Evolutionary conservation across 2,888 invertebrate species (phyloP).

Genomic region (Drosophila incognita): DNA sequence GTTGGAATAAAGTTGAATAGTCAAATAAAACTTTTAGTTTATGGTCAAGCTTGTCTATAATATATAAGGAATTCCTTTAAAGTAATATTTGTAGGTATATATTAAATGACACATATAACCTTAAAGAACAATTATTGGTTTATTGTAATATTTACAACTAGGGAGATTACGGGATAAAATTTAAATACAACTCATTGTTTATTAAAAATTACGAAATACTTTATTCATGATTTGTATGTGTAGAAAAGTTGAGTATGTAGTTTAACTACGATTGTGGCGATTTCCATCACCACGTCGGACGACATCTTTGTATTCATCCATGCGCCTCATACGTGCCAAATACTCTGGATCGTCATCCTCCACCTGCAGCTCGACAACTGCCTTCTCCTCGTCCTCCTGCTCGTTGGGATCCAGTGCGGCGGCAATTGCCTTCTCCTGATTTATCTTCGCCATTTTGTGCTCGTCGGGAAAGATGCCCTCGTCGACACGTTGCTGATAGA

Average conservation of each 20-base stretch:
- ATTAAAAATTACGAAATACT: conserved; percentile 30
- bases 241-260: conserved; percentile 18
- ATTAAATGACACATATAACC: background rate
- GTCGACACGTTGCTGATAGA: conserved; percentile 93
- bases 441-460: conserved; percentile 81
- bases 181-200: background rate
- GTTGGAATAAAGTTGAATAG: background rate
- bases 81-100: background rate
- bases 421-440: conserved; percentile 80
- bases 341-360: conserved; percentile 91
- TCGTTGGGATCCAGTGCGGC: conserved; percentile 86
- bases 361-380: conserved; percentile 86
- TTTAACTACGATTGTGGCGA: conserved; percentile 91
- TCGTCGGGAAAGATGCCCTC: conserved; percentile 89
- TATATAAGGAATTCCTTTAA: background rate
- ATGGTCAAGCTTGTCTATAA: background rate
- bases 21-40: background rate
- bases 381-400: conserved; percentile 86
- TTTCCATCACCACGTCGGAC: conserved; percentile 95
- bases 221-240: conserved; percentile 22
- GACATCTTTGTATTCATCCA: conserved; percentile 95
- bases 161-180: background rate
- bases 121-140: no score
- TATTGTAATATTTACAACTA: background rate
- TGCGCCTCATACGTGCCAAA: conserved; percentile 88